Evolutionary conservation across 2,113 vertebrate species (phyloP).

Genomic region (Myiopsitta monachus): DNA sequence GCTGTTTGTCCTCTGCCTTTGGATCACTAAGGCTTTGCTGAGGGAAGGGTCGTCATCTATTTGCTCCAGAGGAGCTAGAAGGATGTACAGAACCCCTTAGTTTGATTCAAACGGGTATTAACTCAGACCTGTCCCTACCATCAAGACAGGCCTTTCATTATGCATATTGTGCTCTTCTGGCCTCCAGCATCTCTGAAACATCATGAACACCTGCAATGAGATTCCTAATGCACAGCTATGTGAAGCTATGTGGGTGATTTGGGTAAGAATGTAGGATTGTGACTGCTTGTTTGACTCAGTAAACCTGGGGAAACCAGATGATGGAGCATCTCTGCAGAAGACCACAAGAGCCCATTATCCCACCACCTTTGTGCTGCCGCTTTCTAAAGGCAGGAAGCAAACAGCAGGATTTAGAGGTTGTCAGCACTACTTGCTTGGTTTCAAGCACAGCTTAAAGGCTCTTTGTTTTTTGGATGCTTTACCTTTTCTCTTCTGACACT

Average conservation of each 20-base stretch:
- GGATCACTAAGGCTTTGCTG: neutral
- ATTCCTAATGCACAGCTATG: neutral
- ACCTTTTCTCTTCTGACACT: neutral
- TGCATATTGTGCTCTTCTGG: neutral
- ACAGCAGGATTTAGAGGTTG: neutral
- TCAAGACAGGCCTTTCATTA: neutral
- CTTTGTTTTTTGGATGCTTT: neutral
- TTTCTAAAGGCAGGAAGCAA: neutral
- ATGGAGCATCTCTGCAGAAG: neutral
- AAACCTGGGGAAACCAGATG: neutral
- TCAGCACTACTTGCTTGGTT: neutral
- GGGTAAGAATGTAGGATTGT: neutral
- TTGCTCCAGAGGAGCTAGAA: neutral
- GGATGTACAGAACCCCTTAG: neutral
- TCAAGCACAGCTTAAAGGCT: neutral
- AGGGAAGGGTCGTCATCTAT: neutral
- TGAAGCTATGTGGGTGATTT: neutral
- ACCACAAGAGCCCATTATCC: rapidly evolving
- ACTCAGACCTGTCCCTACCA: neutral
- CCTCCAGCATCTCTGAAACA: neutral
- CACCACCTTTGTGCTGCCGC: neutral
- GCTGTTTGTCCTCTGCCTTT: neutral
- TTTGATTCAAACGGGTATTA: neutral
- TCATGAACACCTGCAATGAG: neutral
- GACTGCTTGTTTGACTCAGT: neutral